phyloP scores from a whole-genome alignment of 2,797 vertebrate genomes.

The Urocyon cinereoargenteus region DNA sequence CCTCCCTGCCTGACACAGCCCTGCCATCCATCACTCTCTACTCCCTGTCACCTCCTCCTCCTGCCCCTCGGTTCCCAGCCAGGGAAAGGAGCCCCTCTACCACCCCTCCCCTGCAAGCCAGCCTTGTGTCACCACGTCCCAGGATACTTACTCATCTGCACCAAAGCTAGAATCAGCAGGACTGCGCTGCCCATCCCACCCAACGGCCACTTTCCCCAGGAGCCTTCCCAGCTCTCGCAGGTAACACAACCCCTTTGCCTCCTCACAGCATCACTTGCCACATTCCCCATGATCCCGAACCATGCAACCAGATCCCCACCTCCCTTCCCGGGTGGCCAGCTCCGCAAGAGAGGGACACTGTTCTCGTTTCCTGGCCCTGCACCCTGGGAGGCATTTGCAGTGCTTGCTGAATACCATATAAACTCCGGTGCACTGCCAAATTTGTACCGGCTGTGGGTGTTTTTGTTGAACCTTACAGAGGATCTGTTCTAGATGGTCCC shows the following conservation, averaged over 20 bases:
- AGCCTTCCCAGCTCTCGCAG: not conserved
- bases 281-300: rapidly evolving
- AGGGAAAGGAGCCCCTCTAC: not conserved
- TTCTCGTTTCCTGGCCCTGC: rapidly evolving
- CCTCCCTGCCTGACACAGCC: not conserved
- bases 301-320: not conserved
- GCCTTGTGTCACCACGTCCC: no score
- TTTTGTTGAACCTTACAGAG: not conserved
- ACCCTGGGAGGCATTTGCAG: rapidly evolving
- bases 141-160: rapidly evolving
- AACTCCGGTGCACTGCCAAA: no score
- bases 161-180: rapidly evolving
- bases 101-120: rapidly evolving
- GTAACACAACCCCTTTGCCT: rapidly evolving
- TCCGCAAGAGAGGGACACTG: rapidly evolving
- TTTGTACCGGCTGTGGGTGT: not conserved
- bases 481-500: not conserved
- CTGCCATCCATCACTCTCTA: not conserved
- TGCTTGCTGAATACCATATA: rapidly evolving
- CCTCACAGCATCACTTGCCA: not conserved
- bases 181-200: rapidly evolving
- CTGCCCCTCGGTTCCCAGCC: not conserved
- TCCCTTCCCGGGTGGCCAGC: rapidly evolving
- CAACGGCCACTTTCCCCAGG: rapidly evolving
- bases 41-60: not conserved